A percentile compares a stretch with the other conserved stretches of the same genome.
phyloP scores from a whole-genome alignment of 2,113 vertebrate species.

The Plecturocebus donacophilus region DNA sequence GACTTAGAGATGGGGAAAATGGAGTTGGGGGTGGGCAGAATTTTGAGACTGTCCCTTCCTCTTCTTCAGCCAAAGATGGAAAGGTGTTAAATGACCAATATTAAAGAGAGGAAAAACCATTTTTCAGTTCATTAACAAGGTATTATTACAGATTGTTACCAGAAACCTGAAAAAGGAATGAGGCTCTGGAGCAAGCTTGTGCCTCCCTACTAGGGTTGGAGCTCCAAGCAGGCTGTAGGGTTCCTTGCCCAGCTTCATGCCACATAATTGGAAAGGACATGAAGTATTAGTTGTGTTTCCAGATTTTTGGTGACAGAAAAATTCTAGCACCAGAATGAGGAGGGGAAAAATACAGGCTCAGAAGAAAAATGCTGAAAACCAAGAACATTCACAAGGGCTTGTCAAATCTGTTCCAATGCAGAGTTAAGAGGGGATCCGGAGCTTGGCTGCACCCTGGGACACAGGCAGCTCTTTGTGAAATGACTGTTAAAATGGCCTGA shows the following conservation, averaged over 20 bases:
- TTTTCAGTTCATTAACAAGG: not conserved
- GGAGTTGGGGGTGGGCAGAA: not conserved
- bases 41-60: not conserved
- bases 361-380: not conserved
- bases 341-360: not conserved
- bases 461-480: not conserved
- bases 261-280: not conserved
- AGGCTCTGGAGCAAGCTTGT: not conserved
- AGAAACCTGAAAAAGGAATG: not conserved
- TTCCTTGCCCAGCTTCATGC: not conserved
- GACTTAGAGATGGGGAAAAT: not conserved
- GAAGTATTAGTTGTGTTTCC: not conserved
- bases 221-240: not conserved
- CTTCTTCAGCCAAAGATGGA: not conserved
- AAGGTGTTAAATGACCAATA: not conserved
- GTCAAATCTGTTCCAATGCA: not conserved
- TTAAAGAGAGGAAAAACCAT: not conserved
- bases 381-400: not conserved
- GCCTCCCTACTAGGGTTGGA: not conserved
- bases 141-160: not conserved
- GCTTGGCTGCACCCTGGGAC: not conserved
- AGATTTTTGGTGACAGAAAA: not conserved
- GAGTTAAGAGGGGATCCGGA: not conserved
- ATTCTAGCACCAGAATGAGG: not conserved
- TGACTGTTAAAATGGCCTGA: not conserved